Percentiles rank a stretch among this genome's conserved stretches.
Conservation (phyloP, 2,888 invertebrate species). For the Phrixothrix hirtus region DNA sequence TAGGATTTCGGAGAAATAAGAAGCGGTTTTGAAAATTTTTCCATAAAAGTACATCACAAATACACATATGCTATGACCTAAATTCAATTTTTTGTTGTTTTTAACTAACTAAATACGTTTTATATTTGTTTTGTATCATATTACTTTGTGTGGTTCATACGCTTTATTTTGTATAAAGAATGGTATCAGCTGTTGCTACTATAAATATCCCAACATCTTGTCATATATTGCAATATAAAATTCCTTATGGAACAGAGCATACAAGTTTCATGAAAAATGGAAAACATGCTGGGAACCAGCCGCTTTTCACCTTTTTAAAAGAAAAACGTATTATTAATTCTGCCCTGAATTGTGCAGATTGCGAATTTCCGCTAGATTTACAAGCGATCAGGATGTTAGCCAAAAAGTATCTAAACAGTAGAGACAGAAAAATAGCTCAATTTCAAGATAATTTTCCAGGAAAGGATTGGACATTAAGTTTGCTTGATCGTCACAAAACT, state of each 20-base stretch:
- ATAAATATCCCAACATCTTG: too few relatives aligned
- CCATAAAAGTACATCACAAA: too few relatives aligned
- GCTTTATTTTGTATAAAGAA: too few relatives aligned
- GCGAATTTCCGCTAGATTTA: slow-evolving; percentile 35
- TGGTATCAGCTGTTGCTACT: too few relatives aligned
- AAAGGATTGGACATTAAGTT: slow-evolving; percentile 29
- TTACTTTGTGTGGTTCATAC: too few relatives aligned
- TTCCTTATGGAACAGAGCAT: slow-evolving; percentile 20
- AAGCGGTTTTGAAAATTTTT: too few relatives aligned
- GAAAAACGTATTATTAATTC: slow-evolving; percentile 22
- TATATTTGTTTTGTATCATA: too few relatives aligned
- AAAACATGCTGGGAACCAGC: slow-evolving; percentile 21
- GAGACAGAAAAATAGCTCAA: slow-evolving; percentile 24
- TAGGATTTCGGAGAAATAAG: too few relatives aligned
- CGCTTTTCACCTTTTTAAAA: slow-evolving; percentile 19
- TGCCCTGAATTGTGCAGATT: slow-evolving; percentile 31
- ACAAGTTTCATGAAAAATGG: slow-evolving; percentile 15
- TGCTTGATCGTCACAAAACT: slow-evolving; percentile 36
- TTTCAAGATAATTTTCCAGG: slow-evolving; percentile 35
- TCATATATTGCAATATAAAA: slow-evolving; percentile 7
- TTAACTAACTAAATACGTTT: too few relatives aligned
- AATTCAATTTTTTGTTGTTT: too few relatives aligned
- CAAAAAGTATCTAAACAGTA: slow-evolving; percentile 37
- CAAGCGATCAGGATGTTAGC: slow-evolving; percentile 34
- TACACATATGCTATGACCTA: too few relatives aligned